These are phyloP conservation scores for Heterochromis multidens DNA, from an alignment of 2,113 vertebrate genomes.

Conservation along the genomic window DNA sequence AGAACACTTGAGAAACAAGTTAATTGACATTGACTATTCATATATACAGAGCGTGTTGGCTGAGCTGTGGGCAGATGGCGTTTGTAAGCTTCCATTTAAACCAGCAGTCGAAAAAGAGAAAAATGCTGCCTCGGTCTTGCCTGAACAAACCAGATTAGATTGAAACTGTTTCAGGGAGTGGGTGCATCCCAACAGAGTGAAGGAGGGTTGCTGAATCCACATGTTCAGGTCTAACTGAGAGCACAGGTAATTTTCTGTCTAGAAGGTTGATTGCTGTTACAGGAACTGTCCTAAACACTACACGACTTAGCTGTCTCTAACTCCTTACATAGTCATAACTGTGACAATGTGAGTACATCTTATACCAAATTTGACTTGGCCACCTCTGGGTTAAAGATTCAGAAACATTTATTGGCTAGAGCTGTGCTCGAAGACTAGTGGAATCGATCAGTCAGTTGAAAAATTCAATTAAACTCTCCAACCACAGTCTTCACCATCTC, in stretches of 20 bases:
- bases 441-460: background rate
- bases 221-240: background rate
- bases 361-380: too few species aligned
- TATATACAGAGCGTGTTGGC: slow-evolving; percentile 37
- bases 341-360: background rate
- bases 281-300: background rate
- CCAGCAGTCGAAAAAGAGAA: slow-evolving; percentile 10
- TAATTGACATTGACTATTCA: slow-evolving; percentile 67
- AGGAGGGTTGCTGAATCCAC: background rate
- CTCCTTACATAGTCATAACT: background rate
- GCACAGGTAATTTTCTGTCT: background rate
- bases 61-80: slow-evolving; percentile 56
- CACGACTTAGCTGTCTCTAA: background rate
- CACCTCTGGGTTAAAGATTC: too few species aligned
- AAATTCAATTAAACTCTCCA: background rate
- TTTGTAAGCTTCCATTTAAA: slow-evolving; percentile 43
- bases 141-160: background rate
- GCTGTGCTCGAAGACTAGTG: background rate
- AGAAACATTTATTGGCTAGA: background rate
- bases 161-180: background rate
- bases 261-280: background rate
- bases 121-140: slow-evolving; percentile 2
- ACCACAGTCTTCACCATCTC: background rate
- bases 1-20: slow-evolving; percentile 62
- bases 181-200: background rate